Percentiles rank a stretch among this genome's conserved stretches.
These are phyloP conservation scores for Takifugu rubripes DNA, from an alignment of 2,797 vertebrate genomes.

Conservation along the genomic window DNA sequence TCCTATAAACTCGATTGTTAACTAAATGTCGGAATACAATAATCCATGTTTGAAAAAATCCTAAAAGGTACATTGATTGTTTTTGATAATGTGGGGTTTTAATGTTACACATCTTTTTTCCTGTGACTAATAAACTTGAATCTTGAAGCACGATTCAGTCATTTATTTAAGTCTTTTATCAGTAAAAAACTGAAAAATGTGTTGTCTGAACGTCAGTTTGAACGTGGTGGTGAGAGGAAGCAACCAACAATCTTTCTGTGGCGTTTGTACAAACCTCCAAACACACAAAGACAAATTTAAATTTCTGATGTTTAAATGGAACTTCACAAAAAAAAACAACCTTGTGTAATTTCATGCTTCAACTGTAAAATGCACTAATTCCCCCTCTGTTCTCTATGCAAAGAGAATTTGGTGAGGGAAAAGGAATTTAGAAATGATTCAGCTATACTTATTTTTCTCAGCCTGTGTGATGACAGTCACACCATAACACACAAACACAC, in stretches of 20 bases:
- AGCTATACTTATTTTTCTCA: slow-evolving; percentile 39
- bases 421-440: slow-evolving; percentile 45
- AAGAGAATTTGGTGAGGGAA: slow-evolving; percentile 33
- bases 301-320: too few relatives aligned
- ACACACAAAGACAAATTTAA: too few relatives aligned
- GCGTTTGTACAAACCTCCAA: too few relatives aligned
- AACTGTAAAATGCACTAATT: slow-evolving; percentile 31
- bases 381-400: slow-evolving; percentile 41
- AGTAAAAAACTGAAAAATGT: background rate
- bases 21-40: too few relatives aligned
- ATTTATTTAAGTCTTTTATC: background rate
- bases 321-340: slow-evolving; percentile 13
- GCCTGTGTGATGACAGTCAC: slow-evolving; percentile 16
- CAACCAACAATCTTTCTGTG: too few relatives aligned
- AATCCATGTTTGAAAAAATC: too few relatives aligned
- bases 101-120: background rate
- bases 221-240: too few relatives aligned
- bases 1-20: too few relatives aligned
- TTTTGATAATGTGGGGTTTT: background rate
- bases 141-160: slow-evolving; percentile 6
- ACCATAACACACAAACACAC: background rate
- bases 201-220: too few relatives aligned
- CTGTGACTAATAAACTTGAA: slow-evolving; percentile 3
- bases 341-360: slow-evolving; percentile 14
- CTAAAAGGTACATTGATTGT: background rate